These are phyloP conservation scores for Embidobia sp. DNA, from an alignment of 2,888 invertebrate species.

Conservation along the genomic window DNA sequence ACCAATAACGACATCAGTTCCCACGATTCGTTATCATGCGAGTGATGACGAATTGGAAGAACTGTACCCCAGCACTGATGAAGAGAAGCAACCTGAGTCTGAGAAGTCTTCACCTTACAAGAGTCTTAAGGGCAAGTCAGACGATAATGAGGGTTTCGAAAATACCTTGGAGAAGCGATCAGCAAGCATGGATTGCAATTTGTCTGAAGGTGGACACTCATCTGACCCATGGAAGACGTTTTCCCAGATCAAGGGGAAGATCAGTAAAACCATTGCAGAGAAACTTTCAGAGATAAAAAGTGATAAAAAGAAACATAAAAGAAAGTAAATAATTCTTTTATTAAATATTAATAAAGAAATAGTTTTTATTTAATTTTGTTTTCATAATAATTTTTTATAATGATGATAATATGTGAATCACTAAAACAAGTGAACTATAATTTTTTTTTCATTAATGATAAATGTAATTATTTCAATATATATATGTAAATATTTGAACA, in stretches of 20 bases:
- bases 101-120: constrained; percentile 74
- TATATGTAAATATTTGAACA: too few species aligned
- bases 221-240: constrained; percentile 89
- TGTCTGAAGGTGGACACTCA: constrained; percentile 81
- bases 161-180: constrained; percentile 83
- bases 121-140: constrained; percentile 82
- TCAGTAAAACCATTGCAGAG: constrained; percentile 90
- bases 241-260: constrained; percentile 88
- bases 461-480: too few species aligned
- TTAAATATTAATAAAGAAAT: too few species aligned
- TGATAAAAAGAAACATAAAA: constrained; percentile 82
- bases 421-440: too few species aligned
- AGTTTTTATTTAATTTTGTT: too few species aligned
- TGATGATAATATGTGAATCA: too few species aligned
- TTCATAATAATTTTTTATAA: too few species aligned
- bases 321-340: too few species aligned
- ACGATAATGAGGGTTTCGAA: constrained; percentile 77
- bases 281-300: constrained; percentile 87
- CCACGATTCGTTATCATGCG: constrained; percentile 88
- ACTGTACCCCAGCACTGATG: constrained; percentile 84
- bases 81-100: constrained; percentile 83
- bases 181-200: constrained; percentile 83
- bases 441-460: too few species aligned
- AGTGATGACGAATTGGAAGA: constrained; percentile 89
- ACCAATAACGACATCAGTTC: constrained; percentile 81